Base-by-base conservation (phyloP, 2,888 invertebrate genomes). In the Callyntrura sp. region DNA sequence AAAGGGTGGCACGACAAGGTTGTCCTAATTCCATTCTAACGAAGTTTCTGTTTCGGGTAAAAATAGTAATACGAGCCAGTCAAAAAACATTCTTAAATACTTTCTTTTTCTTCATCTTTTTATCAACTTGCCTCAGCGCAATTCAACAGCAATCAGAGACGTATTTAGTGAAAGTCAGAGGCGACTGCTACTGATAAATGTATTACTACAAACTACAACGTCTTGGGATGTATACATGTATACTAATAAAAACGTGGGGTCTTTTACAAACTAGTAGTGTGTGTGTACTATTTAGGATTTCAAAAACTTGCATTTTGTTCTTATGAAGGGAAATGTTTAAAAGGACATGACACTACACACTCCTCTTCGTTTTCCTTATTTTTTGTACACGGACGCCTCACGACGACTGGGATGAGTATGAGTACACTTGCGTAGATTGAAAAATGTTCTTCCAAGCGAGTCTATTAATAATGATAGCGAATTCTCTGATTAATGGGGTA, bases 401-500 rank as follows among this genome's bases (percentile, higher is more conserved):
- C 20, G 55, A 17, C 11, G 57, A 81, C 12, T 0, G 20, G 20
- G 14, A 23, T 12, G 43, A 73, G 6, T 6, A 35, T 35, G 17
- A 51, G 25, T 51, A 25, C 17, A 35, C 35, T 76, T 25, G 78
- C 35, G 43, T 51, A 70, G 45, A 45, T 57, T 87, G 73, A 87
- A 82, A 82, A 82, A 87, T 81, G 5, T 60, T 45, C 57, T 70
- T 82, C 51, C 84, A 60, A 90, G 81, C 85, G 91, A 91, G 91
- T 92, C 91, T 92, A 92, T 91, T 91, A 91, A 93, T 92, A 91
- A 92, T 6, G 35, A 35, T 90, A 91, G 90, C 85, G 91, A 92
- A 91, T 91, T 92, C 91, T 90, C 91, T 93, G 93, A 93, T 93
- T 93, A 93, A 93, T 93, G 92, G 92, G 90, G 65, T 91, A 93